These are phyloP conservation scores for Apis dorsata DNA, from an alignment of 1,140 invertebrate genomes.

Conservation along the genomic window DNA sequence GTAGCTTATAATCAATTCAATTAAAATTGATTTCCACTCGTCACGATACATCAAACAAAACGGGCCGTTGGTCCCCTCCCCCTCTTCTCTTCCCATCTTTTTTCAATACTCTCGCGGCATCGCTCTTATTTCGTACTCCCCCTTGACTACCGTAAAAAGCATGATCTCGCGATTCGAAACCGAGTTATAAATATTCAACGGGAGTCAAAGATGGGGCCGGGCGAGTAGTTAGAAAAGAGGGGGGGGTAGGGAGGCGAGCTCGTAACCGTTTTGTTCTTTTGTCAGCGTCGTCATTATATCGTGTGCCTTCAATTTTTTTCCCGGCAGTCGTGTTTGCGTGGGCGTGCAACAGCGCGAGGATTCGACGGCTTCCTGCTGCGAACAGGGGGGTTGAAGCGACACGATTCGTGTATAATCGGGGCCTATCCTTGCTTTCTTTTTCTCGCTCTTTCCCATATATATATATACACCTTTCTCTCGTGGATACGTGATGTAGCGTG, in stretches of 20 bases:
- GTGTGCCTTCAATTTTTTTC: slow-evolving; percentile 44
- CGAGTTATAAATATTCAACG: slow-evolving; percentile 63
- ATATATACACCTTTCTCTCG: neutral
- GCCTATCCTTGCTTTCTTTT: neutral
- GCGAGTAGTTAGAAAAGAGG: slow-evolving; percentile 1
- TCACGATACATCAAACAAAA: slow-evolving; percentile 59
- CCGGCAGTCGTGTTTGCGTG: slow-evolving; percentile 14
- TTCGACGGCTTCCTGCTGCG: slow-evolving; percentile 8
- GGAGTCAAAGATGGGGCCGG: neutral
- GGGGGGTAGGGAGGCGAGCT: neutral
- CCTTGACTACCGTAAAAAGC: slow-evolving; percentile 38
- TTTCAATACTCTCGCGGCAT: neutral
- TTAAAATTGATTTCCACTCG: slow-evolving; percentile 59
- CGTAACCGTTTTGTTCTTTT: slow-evolving; percentile 59
- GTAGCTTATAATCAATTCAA: slow-evolving; percentile 55
- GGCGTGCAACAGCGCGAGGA: slow-evolving; percentile 25
- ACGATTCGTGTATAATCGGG: neutral
- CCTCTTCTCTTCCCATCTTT: neutral
- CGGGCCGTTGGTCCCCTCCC: neutral
- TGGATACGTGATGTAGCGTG: neutral
- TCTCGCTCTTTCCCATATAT: neutral
- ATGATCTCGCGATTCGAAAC: slow-evolving; percentile 58
- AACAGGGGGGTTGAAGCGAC: neutral
- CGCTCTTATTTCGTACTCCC: slow-evolving; percentile 27
- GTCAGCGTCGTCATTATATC: slow-evolving; percentile 59